A percentile compares a stretch with the other conserved stretches of the same genome.
These are phyloP conservation scores for Cochlearius cochlearius DNA, from an alignment of 2,113 vertebrate species.

Conservation along the genomic window DNA sequence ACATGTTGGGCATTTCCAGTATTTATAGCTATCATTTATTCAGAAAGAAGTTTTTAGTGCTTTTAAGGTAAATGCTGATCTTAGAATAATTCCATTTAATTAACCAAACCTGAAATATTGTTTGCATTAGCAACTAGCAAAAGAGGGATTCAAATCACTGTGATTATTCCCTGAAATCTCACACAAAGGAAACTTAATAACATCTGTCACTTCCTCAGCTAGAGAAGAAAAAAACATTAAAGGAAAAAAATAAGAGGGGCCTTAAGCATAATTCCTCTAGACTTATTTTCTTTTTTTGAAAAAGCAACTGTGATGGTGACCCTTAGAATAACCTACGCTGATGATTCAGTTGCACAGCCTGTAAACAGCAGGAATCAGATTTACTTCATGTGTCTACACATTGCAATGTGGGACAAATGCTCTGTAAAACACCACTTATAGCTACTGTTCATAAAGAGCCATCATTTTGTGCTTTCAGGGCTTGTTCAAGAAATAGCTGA, in stretches of 20 bases:
- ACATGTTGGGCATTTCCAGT: not conserved
- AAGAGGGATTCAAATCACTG: not conserved
- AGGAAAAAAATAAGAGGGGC: not conserved
- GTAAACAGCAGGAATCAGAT: not conserved
- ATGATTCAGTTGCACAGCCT: not conserved
- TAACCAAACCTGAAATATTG: not conserved
- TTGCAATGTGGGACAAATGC: not conserved
- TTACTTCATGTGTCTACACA: not conserved
- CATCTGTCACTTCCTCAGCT: not conserved
- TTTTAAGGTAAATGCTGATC: slow-evolving; percentile 15
- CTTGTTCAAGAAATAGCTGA: not conserved
- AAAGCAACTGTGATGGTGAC: not conserved
- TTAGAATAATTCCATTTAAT: not conserved
- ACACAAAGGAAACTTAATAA: not conserved
- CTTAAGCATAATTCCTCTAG: not conserved
- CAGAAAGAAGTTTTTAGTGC: not conserved
- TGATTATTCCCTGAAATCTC: not conserved
- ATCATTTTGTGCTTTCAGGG: not conserved
- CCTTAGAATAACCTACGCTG: not conserved
- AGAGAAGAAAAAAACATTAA: not conserved
- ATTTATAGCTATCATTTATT: not conserved
- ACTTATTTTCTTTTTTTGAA: not conserved
- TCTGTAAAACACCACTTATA: not conserved
- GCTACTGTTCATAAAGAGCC: not conserved
- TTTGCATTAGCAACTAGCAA: not conserved